phyloP scores from a whole-genome alignment of 2,113 vertebrate species.

The Acrocephalus arundinaceus region DNA sequence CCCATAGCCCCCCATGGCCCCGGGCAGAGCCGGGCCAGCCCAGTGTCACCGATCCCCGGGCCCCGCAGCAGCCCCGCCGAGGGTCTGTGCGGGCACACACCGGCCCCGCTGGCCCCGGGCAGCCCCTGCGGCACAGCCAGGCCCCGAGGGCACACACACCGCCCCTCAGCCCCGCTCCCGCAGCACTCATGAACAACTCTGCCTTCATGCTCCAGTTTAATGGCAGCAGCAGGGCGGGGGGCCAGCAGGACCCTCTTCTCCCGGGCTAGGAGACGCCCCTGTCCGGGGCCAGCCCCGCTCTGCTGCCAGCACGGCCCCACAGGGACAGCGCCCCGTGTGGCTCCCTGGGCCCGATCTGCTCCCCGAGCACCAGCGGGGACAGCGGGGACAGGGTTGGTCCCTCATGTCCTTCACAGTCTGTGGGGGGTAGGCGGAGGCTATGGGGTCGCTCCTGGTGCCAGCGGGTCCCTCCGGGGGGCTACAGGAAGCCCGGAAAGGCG shows the following conservation, averaged over 20 bases:
- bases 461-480: background rate
- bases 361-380: background rate
- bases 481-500: constrained; percentile 86
- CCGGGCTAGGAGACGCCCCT: rapidly evolving
- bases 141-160: background rate
- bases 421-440: background rate
- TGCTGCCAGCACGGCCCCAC: background rate
- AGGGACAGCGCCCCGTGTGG: rapidly evolving
- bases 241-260: background rate
- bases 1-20: rapidly evolving
- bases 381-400: background rate
- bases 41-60: rapidly evolving
- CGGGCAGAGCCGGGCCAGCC: background rate
- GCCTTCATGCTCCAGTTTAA: constrained; percentile 31
- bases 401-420: background rate
- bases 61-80: background rate
- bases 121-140: too few relatives aligned
- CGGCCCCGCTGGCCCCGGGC: background rate
- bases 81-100: background rate
- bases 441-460: background rate
- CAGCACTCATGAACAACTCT: rapidly evolving
- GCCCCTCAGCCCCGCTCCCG: rapidly evolving
- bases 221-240: background rate
- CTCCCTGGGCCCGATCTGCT: background rate
- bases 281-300: background rate